These are phyloP conservation scores for Zelleria hepariella DNA, from an alignment of 2,888 invertebrate species.

Conservation along the genomic window DNA sequence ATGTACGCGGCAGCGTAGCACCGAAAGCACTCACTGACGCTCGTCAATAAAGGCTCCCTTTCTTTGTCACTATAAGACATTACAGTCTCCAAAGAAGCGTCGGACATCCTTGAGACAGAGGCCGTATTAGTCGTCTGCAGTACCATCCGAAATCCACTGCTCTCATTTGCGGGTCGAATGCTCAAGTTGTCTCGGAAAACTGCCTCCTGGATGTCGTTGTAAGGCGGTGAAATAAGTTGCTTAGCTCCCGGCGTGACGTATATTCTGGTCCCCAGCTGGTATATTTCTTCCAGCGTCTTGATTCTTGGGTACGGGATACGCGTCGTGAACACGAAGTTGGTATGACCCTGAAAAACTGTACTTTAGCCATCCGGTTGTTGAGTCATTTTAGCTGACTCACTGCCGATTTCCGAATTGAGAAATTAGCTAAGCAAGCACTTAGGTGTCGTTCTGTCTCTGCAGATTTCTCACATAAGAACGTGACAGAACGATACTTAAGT, in stretches of 20 bases:
- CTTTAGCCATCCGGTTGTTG: not conserved
- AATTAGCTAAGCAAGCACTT: too few species aligned
- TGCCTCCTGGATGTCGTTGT: conserved; percentile 15
- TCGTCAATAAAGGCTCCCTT: conserved; percentile 24
- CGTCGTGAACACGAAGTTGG: conserved; percentile 37
- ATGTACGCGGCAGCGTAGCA: conserved; percentile 32
- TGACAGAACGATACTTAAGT: too few species aligned
- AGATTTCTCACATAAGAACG: too few species aligned
- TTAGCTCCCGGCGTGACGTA: conserved; percentile 24
- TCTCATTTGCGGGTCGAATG: not conserved
- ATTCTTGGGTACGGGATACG: conserved; percentile 19
- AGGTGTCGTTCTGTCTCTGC: too few species aligned
- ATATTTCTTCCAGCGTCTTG: conserved; percentile 24
- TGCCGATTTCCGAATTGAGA: not conserved
- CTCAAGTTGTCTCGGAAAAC: not conserved
- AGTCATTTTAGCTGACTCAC: not conserved
- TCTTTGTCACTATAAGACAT: conserved; percentile 18
- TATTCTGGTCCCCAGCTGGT: conserved; percentile 17
- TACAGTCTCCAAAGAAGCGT: conserved; percentile 23
- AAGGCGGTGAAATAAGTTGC: conserved; percentile 18
- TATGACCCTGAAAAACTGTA: conserved; percentile 29
- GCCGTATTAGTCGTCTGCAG: conserved; percentile 16
- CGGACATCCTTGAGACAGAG: conserved; percentile 26
- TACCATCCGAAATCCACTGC: conserved; percentile 8
- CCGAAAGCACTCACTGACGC: conserved; percentile 29